A percentile compares a stretch with the other conserved stretches of the same genome.
These are phyloP conservation scores for Heliothis subflexa DNA, from an alignment of 1,140 invertebrate species.

Conservation along the genomic window DNA sequence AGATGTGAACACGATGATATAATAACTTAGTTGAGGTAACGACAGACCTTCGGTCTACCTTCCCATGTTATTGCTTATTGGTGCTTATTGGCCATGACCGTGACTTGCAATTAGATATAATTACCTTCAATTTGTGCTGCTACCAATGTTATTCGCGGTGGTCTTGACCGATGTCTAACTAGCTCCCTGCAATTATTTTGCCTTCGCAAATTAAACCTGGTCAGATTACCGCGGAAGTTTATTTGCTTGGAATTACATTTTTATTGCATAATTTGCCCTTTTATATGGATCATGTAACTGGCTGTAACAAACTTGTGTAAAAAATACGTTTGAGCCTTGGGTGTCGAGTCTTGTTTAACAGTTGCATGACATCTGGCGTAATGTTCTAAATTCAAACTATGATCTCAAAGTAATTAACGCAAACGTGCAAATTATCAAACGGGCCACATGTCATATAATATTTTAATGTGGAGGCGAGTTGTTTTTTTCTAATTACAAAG, in stretches of 20 bases:
- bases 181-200: conserved; percentile 73
- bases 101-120: conserved; percentile 83
- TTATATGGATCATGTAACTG: conserved; percentile 2
- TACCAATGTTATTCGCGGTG: conserved; percentile 77
- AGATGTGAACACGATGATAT: conserved; percentile 36
- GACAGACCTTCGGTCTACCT: conserved; percentile 71
- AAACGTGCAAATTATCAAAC: conserved; percentile 52
- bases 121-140: conserved; percentile 83
- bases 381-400: conserved; percentile 57
- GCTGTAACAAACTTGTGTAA: background rate
- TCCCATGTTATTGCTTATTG: conserved; percentile 80
- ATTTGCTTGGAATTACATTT: conserved; percentile 45
- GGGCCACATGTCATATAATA: conserved; percentile 46
- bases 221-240: conserved; percentile 57
- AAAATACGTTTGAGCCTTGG: background rate
- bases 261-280: conserved; percentile 34
- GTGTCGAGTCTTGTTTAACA: conserved; percentile 24
- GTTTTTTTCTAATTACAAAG: conserved; percentile 82
- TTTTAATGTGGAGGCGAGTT: conserved; percentile 63
- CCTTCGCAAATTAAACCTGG: conserved; percentile 69
- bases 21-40: conserved; percentile 50
- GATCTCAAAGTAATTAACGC: conserved; percentile 60
- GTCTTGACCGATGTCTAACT: conserved; percentile 68
- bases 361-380: conserved; percentile 55
- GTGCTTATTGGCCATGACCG: conserved; percentile 85